These are phyloP conservation scores for Cheirogaleus medius DNA, from an alignment of 2,113 vertebrate species.

Conservation along the genomic window DNA sequence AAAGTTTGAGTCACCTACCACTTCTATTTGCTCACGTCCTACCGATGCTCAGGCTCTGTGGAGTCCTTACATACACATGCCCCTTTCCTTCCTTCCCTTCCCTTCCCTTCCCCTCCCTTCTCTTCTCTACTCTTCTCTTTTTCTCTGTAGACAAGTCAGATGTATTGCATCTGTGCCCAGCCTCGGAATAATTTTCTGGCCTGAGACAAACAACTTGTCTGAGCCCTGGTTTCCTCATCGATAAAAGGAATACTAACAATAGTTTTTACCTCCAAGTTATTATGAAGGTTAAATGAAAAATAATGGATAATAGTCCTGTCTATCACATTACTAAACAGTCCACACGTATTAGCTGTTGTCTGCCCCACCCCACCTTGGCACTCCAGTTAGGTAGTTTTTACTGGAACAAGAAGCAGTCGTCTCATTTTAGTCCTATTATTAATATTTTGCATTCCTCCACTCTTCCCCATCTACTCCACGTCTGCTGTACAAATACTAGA, in stretches of 20 bases:
- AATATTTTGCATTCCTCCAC: background rate
- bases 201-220: background rate
- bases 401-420: background rate
- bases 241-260: background rate
- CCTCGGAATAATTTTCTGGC: background rate
- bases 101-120: rapidly evolving
- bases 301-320: background rate
- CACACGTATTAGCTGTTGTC: background rate
- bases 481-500: background rate
- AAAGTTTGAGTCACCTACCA: background rate
- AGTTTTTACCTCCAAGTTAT: background rate
- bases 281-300: background rate
- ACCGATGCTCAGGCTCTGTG: rapidly evolving
- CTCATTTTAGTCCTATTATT: background rate
- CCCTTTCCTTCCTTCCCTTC: too few relatives aligned
- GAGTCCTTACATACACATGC: rapidly evolving
- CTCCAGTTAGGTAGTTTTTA: background rate
- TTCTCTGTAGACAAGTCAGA: background rate
- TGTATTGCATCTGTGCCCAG: background rate
- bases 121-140: too few relatives aligned
- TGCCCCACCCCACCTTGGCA: background rate
- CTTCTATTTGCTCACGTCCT: background rate
- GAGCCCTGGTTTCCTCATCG: background rate
- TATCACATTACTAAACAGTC: background rate
- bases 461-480: background rate